These are phyloP conservation scores for Xylocampa areola DNA, from an alignment of 2,888 invertebrate genomes.

Conservation along the genomic window DNA sequence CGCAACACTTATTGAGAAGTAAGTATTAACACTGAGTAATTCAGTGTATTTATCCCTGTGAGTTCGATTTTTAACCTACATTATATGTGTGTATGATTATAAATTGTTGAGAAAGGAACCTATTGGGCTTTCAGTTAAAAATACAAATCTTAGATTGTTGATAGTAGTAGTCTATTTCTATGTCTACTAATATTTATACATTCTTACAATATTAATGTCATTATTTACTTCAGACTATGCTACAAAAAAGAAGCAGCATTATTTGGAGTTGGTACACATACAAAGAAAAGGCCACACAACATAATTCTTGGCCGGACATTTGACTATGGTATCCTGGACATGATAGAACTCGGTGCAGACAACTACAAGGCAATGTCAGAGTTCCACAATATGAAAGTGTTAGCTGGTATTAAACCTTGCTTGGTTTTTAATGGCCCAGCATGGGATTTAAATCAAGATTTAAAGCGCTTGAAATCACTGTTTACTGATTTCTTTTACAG, in stretches of 20 bases:
- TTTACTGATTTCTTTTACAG: constrained; percentile 98
- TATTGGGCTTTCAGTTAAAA: too few relatives aligned
- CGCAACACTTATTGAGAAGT: constrained; percentile 94
- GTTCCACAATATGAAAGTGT: constrained; percentile 94
- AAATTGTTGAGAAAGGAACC: too few relatives aligned
- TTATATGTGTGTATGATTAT: too few relatives aligned
- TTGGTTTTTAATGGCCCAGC: constrained; percentile 97
- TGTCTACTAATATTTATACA: too few relatives aligned
- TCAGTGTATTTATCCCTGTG: too few relatives aligned
- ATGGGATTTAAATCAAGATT: constrained; percentile 95
- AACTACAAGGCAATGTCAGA: constrained; percentile 94
- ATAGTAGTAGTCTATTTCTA: too few relatives aligned
- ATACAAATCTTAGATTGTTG: too few relatives aligned
- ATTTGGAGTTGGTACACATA: constrained; percentile 97
- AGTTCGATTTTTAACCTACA: too few relatives aligned
- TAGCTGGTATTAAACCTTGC: constrained; percentile 96
- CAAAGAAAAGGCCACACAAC: constrained; percentile 98
- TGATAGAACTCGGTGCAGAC: constrained; percentile 98
- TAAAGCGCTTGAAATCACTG: constrained; percentile 95
- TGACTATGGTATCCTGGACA: constrained; percentile 97
- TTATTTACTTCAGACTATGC: constrained; percentile 86
- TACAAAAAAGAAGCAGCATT: constrained; percentile 96
- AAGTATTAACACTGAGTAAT: constrained; percentile 63
- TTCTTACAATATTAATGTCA: not conserved
- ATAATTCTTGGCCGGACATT: constrained; percentile 96